Evolutionary conservation across 2,888 invertebrate species (phyloP), one percentile per base, ranked within the genome.

Genomic region (Thysanoteuthis rhombus): DNA sequence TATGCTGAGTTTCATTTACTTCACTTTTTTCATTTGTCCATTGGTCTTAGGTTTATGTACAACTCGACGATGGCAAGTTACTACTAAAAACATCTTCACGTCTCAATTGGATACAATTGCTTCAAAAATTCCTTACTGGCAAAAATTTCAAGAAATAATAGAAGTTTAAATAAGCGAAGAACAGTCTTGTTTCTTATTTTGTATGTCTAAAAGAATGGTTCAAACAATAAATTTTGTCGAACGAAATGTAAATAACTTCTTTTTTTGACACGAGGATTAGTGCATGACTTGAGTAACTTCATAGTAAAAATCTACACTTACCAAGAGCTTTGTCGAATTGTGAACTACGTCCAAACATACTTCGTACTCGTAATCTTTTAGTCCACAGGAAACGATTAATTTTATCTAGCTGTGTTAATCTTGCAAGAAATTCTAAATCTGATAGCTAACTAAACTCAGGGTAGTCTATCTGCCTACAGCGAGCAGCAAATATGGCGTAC

Each of bases 291-390:
- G n/a, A n/a, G n/a, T n/a, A n/a, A n/a, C n/a, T n/a, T n/a, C n/a
- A n/a, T n/a, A n/a, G 8, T 32, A 32, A 32, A 58, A 75, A 36
- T 12, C 10, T 1, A 75, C 19, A 93, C 90, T 90, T 42, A 93
- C 93, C 93, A n/a, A 93, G 89, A 39, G 91, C 90, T 93, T 91
- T 93, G 39, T 93, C 93, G 39, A 91, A 93, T 91, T 90, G 93
- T 36, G 93, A 90, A 40, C 40, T 91, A 45, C 90, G 47, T 90
- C 93, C 90, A 90, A 93, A 93, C 93, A 93, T 93, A 45, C 45
- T 42, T 40, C 91, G 90, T 93, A 45, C 45, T 92, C 32, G 40
- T 45, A 92, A 45, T 45, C 0, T 42, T 19, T 39, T 28, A 92
- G 36, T 92, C 92, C 42, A 42, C 19, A 92, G 42, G n/a, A 45